Conservation (phyloP, 2,113 vertebrate species). For the Dendropsophus ebraccatus region DNA sequence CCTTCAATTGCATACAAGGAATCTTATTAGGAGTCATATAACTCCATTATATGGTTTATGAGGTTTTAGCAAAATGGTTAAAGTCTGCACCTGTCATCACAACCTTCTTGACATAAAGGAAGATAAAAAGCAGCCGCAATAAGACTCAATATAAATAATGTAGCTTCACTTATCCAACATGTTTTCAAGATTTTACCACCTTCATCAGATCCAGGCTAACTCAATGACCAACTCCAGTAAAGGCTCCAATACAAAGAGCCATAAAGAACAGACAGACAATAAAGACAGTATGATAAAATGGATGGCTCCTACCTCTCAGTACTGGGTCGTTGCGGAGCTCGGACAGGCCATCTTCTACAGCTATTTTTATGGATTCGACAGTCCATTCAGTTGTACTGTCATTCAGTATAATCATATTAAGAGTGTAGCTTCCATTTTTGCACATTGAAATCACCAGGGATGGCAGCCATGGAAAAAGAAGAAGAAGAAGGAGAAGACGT, state of each 20-base stretch:
- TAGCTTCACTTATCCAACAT: too few species aligned
- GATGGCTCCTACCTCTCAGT: conserved; percentile 67
- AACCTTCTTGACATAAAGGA: neutral
- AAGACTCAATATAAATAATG: too few species aligned
- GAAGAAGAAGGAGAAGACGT: neutral
- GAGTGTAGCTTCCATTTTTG: conserved; percentile 61
- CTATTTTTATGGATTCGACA: conserved; percentile 64
- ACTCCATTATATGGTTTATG: neutral
- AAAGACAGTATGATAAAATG: neutral
- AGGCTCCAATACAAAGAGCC: too few species aligned
- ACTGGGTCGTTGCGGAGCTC: conserved; percentile 65
- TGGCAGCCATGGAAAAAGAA: conserved; percentile 48
- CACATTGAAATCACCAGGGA: conserved; percentile 60
- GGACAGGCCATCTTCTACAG: conserved; percentile 71
- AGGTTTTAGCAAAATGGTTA: neutral
- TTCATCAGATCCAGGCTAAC: too few species aligned
- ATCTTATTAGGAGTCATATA: neutral
- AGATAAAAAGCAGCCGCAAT: too few species aligned
- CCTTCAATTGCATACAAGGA: too few species aligned
- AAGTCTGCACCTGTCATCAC: neutral
- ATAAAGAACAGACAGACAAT: too few species aligned
- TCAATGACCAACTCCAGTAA: too few species aligned
- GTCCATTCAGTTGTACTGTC: conserved; percentile 76
- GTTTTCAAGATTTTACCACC: too few species aligned
- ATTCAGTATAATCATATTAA: conserved; percentile 89